Evolutionary conservation across 2,113 vertebrate genomes (phyloP).

Genomic region (Tragulus kanchil): DNA sequence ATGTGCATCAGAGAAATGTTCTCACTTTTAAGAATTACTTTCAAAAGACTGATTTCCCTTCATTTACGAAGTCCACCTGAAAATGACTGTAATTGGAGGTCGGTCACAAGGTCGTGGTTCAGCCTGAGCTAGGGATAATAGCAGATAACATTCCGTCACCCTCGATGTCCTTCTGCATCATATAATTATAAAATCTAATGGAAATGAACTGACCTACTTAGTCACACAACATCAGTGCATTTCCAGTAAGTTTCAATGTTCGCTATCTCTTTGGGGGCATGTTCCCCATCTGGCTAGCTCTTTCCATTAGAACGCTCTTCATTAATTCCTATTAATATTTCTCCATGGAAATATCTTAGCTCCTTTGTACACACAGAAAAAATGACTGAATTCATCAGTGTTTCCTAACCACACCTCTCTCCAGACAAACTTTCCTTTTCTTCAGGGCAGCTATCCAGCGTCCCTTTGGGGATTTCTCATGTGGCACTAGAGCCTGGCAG

Average conservation of each 20-base stretch:
- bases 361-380: neutral
- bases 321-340: neutral
- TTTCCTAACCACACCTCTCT: neutral
- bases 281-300: neutral
- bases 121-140: neutral
- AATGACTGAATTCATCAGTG: neutral
- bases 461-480: neutral
- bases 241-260: neutral
- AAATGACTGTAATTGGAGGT: neutral
- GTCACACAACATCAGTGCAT: neutral
- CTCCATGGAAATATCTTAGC: neutral
- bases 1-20: neutral
- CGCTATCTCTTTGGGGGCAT: accelerated
- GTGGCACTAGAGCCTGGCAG: neutral
- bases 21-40: slow-evolving; percentile 26
- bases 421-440: neutral
- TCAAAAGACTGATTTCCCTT: neutral
- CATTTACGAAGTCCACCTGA: neutral
- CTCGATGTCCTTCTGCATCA: neutral
- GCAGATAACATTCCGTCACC: neutral
- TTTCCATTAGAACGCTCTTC: neutral
- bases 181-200: neutral
- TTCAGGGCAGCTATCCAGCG: neutral
- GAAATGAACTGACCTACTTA: neutral
- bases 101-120: neutral